Evolutionary conservation across 2,888 invertebrate species (phyloP).

Genomic region (Dynastes grantii): DNA sequence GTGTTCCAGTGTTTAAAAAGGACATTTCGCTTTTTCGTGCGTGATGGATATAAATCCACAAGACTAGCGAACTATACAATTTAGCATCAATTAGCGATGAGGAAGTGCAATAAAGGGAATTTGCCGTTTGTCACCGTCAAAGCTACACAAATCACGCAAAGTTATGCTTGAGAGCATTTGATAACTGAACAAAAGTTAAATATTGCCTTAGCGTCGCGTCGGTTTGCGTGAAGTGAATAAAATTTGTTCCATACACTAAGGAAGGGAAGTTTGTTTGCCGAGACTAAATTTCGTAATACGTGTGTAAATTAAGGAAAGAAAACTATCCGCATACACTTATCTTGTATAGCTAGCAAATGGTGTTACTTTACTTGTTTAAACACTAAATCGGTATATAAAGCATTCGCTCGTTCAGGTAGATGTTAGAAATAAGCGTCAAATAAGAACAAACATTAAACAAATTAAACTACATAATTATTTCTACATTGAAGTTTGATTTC

Average conservation of each 20-base stretch:
- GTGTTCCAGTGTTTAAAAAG: constrained; percentile 1
- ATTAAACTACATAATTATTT: too few relatives aligned
- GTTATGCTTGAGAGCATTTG: background rate
- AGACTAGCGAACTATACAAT: constrained; percentile 1
- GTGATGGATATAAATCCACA: constrained; percentile 12
- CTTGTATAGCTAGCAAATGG: background rate
- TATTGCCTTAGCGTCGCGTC: background rate
- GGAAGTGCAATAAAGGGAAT: constrained; percentile 36
- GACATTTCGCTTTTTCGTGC: constrained; percentile 45
- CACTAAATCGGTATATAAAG: too few relatives aligned
- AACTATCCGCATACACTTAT: constrained; percentile 8
- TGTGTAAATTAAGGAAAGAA: constrained; percentile 20
- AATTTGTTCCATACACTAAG: background rate
- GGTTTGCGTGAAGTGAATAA: constrained; percentile 2
- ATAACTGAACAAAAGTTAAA: background rate
- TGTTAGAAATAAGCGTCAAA: too few relatives aligned
- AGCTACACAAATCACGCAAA: constrained; percentile 25
- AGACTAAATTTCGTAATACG: constrained; percentile 14
- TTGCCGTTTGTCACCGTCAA: constrained; percentile 22
- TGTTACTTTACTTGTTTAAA: constrained; percentile 9
- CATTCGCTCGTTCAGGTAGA: too few relatives aligned
- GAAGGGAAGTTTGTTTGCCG: constrained; percentile 13
- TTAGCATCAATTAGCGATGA: constrained; percentile 38
- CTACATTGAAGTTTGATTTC: too few relatives aligned
- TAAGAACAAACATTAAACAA: too few relatives aligned